Evolutionary conservation across 2,797 vertebrate species (phyloP).

Genomic region (Acanthornis magna): DNA sequence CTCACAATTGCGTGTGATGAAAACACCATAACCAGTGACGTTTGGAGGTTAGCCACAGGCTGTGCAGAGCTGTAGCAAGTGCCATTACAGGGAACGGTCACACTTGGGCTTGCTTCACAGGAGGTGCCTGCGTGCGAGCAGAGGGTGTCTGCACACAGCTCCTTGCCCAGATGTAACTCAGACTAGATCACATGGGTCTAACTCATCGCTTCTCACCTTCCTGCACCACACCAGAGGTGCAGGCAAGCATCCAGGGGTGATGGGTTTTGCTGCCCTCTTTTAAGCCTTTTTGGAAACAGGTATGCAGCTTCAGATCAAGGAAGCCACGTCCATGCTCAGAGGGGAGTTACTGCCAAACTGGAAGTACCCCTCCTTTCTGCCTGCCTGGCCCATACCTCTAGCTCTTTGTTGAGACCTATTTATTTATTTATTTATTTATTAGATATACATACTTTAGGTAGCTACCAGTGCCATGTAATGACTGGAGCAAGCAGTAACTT

Average conservation of each 20-base stretch:
- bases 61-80: background rate
- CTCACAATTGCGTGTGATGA: background rate
- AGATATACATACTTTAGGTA: background rate
- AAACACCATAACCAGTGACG: background rate
- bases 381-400: background rate
- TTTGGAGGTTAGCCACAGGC: conserved; percentile 55
- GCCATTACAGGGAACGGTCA: background rate
- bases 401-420: background rate
- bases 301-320: background rate
- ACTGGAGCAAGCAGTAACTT: background rate
- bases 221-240: background rate
- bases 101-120: background rate
- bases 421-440: background rate
- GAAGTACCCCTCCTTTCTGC: background rate
- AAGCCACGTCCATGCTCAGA: background rate
- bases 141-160: background rate
- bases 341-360: background rate
- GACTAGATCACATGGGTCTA: background rate
- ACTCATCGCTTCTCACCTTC: background rate
- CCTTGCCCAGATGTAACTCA: background rate
- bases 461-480: background rate
- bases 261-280: background rate
- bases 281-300: background rate
- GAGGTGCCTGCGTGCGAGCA: rapidly evolving
- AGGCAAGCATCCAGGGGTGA: background rate